These are phyloP conservation scores for Orcinus orca DNA, from an alignment of 2,113 vertebrate species.

Conservation along the genomic window DNA sequence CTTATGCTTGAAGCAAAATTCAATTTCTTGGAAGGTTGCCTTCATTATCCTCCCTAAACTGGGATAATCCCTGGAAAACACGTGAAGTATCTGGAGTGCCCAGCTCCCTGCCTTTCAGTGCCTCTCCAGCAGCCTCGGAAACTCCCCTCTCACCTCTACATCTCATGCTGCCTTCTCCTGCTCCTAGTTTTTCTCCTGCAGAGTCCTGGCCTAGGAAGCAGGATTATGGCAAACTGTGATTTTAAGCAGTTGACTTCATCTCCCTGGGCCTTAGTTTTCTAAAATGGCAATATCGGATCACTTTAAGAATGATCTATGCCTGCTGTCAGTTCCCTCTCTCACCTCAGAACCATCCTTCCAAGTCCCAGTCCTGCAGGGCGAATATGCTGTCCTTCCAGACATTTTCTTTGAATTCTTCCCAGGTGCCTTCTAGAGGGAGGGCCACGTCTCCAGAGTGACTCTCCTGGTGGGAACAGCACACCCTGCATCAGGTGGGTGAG, in stretches of 20 bases:
- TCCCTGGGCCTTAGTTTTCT: neutral
- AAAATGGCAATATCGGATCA: neutral
- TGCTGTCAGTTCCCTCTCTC: neutral
- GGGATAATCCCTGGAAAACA: neutral
- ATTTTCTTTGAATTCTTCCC: neutral
- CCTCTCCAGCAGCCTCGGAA: neutral
- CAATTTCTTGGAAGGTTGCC: neutral
- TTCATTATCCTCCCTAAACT: neutral
- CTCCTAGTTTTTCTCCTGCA: neutral
- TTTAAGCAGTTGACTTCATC: neutral
- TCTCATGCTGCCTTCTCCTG: neutral
- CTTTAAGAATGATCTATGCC: neutral
- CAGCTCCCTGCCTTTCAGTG: neutral
- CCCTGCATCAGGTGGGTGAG: neutral
- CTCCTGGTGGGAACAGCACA: neutral
- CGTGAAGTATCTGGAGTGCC: neutral
- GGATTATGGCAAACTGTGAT: neutral
- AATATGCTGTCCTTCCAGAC: neutral
- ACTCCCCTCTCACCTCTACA: neutral
- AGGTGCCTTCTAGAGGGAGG: neutral
- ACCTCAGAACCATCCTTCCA: neutral
- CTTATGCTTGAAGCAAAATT: constrained; percentile 11
- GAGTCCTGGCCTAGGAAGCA: neutral
- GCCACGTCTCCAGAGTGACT: neutral
- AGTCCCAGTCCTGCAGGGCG: neutral